These are phyloP conservation scores for Catocala nupta DNA, from an alignment of 2,888 invertebrate genomes.

Conservation along the genomic window DNA sequence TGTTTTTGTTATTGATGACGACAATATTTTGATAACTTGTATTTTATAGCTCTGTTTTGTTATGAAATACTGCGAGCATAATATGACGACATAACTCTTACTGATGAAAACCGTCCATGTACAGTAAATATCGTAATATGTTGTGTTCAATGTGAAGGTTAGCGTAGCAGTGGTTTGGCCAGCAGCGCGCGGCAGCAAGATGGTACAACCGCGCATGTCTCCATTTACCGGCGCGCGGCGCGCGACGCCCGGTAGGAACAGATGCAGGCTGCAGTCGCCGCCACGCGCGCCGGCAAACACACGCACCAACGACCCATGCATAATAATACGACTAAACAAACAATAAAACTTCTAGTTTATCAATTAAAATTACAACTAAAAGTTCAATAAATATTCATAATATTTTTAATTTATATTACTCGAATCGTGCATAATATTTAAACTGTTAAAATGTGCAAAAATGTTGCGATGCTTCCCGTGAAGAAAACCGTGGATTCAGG, in stretches of 20 bases:
- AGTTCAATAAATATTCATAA: background rate
- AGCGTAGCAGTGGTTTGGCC: background rate
- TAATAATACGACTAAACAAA: constrained; percentile 38
- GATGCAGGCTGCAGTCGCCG: constrained; percentile 51
- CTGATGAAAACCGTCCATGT: too few species aligned
- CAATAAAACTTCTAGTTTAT: constrained; percentile 27
- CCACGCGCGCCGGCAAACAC: constrained; percentile 44
- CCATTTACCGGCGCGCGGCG: constrained; percentile 2
- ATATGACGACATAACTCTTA: too few species aligned
- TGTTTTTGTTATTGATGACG: too few species aligned
- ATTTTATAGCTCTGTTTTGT: too few species aligned
- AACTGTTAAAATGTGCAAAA: constrained; percentile 71
- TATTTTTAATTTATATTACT: constrained; percentile 2
- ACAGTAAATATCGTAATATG: background rate
- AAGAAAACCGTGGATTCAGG: constrained; percentile 69
- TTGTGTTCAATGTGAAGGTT: constrained; percentile 2
- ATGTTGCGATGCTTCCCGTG: constrained; percentile 72
- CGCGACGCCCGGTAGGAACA: constrained; percentile 17
- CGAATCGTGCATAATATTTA: constrained; percentile 42
- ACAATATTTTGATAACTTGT: too few species aligned
- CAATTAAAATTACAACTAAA: constrained; percentile 17
- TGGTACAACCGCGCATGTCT: constrained; percentile 8
- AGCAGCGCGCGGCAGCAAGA: background rate
- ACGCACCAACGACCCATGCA: constrained; percentile 34
- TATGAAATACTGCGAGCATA: too few species aligned